Base-by-base conservation (phyloP, 2,113 vertebrate species). In the Otolemur garnettii region DNA sequence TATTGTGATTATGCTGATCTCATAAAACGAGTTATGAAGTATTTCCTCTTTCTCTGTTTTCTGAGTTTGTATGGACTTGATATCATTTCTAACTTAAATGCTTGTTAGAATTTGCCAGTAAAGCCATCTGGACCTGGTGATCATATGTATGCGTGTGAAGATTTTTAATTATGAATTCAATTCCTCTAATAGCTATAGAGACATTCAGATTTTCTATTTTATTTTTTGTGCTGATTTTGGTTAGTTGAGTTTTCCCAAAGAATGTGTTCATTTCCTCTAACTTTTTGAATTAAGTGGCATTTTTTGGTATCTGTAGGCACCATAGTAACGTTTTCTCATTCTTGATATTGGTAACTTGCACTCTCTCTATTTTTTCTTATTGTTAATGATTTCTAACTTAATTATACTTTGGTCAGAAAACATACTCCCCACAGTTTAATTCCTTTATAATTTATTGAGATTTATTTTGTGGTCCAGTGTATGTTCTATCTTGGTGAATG, bases 111-210 rank as follows among this genome's bases (percentile, higher is more conserved):
- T 92, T 74, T 83, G 80, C 72, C 42, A 74, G 71, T 59, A 35
- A 96, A 90, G 80, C 75, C 45, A 72, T 94, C 72, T 97, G 66
- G 59, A 89, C 77, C 57, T 90, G 26, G 57, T 60, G 26, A 50
- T 72, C 79, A 19, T 81, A 66, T 86, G 59, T 35, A 30, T 18
- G 26, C 7, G 1, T 85, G 81, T 62, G 38, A 64, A 78, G 17
- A 35, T 78, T 93, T 94, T 87, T 15, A 96, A 87, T 93, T 59
- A 93, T 64, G 64, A 86, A 92, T 94, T 71, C 53, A 71, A 30
- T 77, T 87, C 35, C 33, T 83, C 82, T 90, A 93, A 77, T 78
- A 83, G 42, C 83, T 30, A 85, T 9, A 68, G 68, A 92, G 22
- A 87, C 22, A 90, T 13, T 66, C 38, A 66, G 1, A 71, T 64